Base-by-base conservation (phyloP, 2,797 vertebrate species). In the Poeciliopsis gracilis region DNA sequence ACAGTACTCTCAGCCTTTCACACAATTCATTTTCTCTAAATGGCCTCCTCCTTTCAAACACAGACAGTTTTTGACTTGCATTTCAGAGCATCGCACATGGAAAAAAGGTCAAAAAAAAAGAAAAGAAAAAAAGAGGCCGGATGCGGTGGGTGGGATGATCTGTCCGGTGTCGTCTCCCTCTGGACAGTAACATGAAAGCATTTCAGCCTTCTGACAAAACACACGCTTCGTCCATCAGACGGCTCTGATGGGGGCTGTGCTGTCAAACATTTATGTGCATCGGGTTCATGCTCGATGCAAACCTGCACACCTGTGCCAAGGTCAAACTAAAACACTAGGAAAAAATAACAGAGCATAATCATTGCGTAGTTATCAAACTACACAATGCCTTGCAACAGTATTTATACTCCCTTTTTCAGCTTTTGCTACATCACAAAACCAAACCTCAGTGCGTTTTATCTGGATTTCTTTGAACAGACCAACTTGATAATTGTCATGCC, bases 141-240 rank as follows among this genome's bases (percentile, higher is more conserved):
- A 77, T 78, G 84, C 25, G 51, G 77, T 77, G 82, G 85, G 81
- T 73, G 86, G 76, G 73, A 81, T 25, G 67, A 76, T 20, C 74
- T 76, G 80, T 79, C 66, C 71, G 38, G 63, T 61, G 73, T 71
- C 5, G 80, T 88, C 73, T 81, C 78, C 77, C 73, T 75, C 59
- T 46, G 51, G 71, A 77, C 77, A 77, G 49, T 7, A 69, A 82
- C 81, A 73, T 77, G 66, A 84, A 89, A 85, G 72, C 70, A n/a
- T 36, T 18, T 46, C 55, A 46, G 71, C 9, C 49, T 67, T 77
- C 33, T 45, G 78, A 81, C 74, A 66, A 81, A 87, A 67, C 16
- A 18, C 77, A 71, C 45, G 78, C 57, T 45, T 18, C 10, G 51
- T 70, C 13, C 73, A 71, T 63, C 16, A 63, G 72, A 66, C 57